Conservation (phyloP, 2,888 invertebrate species). For the Villa cingulata region DNA sequence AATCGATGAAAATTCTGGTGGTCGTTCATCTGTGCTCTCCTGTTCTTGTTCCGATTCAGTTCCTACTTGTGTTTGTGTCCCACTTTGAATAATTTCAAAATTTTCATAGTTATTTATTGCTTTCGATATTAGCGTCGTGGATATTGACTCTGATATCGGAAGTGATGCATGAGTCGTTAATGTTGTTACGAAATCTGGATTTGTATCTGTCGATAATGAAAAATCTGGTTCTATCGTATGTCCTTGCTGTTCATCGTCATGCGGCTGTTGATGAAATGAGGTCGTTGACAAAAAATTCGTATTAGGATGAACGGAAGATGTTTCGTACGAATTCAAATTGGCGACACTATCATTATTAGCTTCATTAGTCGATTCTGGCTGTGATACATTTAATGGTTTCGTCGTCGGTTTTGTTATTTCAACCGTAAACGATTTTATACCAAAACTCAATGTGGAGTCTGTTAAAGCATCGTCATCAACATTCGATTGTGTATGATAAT, state of each 20-base stretch:
- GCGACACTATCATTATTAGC: not conserved
- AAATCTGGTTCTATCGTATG: not conserved
- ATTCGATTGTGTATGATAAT: not conserved
- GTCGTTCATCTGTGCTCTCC: constrained; percentile 16
- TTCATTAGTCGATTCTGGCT: not conserved
- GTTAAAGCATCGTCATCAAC: constrained; percentile 2
- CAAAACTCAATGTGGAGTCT: not conserved
- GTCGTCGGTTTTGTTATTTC: constrained; percentile 15
- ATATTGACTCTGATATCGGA: not conserved
- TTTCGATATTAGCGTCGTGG: not conserved
- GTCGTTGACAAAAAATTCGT: constrained; percentile 3
- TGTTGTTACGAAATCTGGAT: not conserved
- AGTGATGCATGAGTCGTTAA: not conserved
- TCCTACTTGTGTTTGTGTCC: not conserved
- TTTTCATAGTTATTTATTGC: not conserved
- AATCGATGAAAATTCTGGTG: constrained; percentile 12
- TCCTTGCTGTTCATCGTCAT: not conserved
- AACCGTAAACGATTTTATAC: constrained; percentile 16
- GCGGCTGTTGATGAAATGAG: not conserved
- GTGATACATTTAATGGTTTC: constrained; percentile 8
- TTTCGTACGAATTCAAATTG: not conserved
- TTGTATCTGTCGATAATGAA: not conserved
- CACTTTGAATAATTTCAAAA: constrained; percentile 14
- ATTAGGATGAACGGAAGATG: not conserved
- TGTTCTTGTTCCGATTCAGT: constrained; percentile 14